Conservation (phyloP, 2,888 invertebrate species). For the Plemyria rubiginata region DNA sequence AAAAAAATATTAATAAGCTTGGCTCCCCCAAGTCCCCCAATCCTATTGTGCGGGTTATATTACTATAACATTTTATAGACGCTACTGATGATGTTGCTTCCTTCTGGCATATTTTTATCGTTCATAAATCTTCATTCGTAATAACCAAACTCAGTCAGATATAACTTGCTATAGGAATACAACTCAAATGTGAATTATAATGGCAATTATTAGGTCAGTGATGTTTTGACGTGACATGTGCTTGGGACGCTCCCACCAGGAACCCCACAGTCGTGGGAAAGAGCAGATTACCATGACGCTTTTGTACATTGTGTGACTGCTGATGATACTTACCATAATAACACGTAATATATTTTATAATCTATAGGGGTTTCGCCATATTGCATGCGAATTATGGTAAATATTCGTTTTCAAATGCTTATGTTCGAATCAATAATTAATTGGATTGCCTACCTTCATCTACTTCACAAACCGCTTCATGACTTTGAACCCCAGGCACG, state of each 20-base stretch:
- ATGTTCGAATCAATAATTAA: too few relatives aligned
- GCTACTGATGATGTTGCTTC: too few relatives aligned
- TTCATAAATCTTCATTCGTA: background rate
- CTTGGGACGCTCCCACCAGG: constrained; percentile 28
- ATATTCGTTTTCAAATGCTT: too few relatives aligned
- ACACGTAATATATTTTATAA: background rate
- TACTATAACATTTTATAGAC: too few relatives aligned
- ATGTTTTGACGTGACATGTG: constrained; percentile 31
- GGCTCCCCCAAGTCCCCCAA: too few relatives aligned
- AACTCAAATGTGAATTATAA: background rate
- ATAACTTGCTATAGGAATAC: background rate
- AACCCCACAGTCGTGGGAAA: constrained; percentile 36
- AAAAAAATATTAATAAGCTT: too few relatives aligned
- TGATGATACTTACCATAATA: constrained; percentile 1
- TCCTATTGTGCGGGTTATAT: too few relatives aligned
- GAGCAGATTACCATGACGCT: constrained; percentile 30
- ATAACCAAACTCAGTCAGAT: background rate
- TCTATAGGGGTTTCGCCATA: too few relatives aligned
- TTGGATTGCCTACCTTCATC: too few relatives aligned
- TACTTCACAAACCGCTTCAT: too few relatives aligned
- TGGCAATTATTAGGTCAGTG: constrained; percentile 15
- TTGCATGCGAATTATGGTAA: too few relatives aligned
- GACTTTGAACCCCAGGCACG: too few relatives aligned
- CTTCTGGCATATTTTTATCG: background rate
- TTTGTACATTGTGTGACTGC: constrained; percentile 23